These are phyloP conservation scores for Gambelia wislizenii DNA, from an alignment of 2,797 vertebrate species.

Conservation along the genomic window DNA sequence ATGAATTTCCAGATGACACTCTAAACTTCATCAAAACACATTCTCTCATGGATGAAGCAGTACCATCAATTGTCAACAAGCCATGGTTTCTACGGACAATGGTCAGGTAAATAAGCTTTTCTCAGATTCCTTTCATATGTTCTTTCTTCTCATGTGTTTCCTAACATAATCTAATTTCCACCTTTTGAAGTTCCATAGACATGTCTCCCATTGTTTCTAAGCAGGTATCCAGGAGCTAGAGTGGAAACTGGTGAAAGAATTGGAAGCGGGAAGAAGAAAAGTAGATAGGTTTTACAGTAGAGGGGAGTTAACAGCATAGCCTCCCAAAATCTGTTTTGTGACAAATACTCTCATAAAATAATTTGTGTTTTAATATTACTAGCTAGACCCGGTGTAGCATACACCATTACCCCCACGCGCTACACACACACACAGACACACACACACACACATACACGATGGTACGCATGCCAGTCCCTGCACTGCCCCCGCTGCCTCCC, in stretches of 20 bases:
- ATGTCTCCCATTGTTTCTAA: conserved; percentile 52
- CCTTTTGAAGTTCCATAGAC: conserved; percentile 51
- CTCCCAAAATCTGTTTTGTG: not conserved
- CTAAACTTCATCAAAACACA: conserved; percentile 99
- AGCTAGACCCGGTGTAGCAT: no score
- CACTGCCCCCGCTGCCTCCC: no score
- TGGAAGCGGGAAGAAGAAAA: not conserved
- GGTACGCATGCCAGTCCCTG: no score
- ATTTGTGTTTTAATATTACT: no score
- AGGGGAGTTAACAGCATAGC: not conserved
- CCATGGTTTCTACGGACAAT: conserved; percentile 99
- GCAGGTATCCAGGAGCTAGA: conserved; percentile 53
- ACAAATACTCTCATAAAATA: not conserved
- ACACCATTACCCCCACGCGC: no score
- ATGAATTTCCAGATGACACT: conserved; percentile 96
- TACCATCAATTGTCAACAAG: conserved; percentile 92
- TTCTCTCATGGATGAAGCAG: conserved; percentile 97
- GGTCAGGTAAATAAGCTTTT: conserved; percentile 88
- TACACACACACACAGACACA: no score
- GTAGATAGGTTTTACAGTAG: not conserved
- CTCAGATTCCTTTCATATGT: not conserved
- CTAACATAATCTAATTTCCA: conserved; percentile 28
- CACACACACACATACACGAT: no score
- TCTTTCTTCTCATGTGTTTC: not conserved
- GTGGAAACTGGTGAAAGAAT: not conserved